Evolutionary conservation across 2,797 vertebrate genomes (phyloP).

Genomic region (Urosaurus nigricauda): DNA sequence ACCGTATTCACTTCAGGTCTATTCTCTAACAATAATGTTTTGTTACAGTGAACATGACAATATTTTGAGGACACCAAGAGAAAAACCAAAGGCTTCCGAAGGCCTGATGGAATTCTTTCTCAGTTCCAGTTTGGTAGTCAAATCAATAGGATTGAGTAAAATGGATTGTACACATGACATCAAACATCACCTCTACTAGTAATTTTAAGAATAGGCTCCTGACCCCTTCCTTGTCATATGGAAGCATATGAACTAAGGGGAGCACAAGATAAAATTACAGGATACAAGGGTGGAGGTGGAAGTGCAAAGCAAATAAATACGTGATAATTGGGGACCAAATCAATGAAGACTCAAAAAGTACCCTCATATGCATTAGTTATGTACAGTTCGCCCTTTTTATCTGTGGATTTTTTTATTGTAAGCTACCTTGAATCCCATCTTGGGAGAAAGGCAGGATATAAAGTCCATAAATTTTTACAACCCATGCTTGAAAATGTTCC

Average conservation of each 20-base stretch:
- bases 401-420: too few species aligned
- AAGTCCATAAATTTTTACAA: too few species aligned
- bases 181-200: slow-evolving; percentile 17
- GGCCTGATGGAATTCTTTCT: slow-evolving; percentile 15
- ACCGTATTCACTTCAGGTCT: neutral
- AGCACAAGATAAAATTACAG: slow-evolving; percentile 29
- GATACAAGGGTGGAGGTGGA: slow-evolving; percentile 43
- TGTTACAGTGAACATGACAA: neutral
- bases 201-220: neutral
- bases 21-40: neutral
- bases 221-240: neutral
- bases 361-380: fast-evolving
- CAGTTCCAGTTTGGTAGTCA: slow-evolving; percentile 14
- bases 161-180: neutral
- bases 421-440: too few species aligned
- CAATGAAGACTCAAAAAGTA: neutral
- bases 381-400: too few species aligned
- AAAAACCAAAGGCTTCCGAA: neutral
- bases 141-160: slow-evolving; percentile 29
- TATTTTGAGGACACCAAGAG: neutral
- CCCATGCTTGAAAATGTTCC: too few species aligned
- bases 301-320: too few species aligned
- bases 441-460: too few species aligned
- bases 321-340: neutral
- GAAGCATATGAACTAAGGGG: too few species aligned